A percentile compares a stretch with the other conserved stretches of the same genome.
phyloP scores from a whole-genome alignment of 35 echinoderm and acorn worm species.

The Eucidaris tribuloides region DNA sequence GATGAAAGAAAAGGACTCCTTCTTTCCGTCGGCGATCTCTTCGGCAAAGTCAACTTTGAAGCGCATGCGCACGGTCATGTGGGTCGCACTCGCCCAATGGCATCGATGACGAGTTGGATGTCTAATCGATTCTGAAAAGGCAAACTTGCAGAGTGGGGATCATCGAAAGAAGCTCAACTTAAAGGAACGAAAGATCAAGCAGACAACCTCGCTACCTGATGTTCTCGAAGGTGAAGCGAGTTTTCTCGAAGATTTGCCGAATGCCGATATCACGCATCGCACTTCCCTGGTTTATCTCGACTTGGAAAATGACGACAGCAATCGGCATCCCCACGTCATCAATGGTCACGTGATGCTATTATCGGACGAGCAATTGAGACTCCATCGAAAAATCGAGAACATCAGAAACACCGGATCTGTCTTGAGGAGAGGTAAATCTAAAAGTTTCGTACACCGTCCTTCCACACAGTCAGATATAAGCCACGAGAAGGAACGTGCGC shows the following conservation, averaged over 20 bases:
- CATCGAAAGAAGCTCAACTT: neutral
- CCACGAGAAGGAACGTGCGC: too few relatives aligned
- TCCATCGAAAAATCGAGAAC: conserved; percentile 37
- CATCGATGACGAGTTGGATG: conserved; percentile 82
- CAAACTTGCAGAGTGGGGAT: conserved; percentile 15
- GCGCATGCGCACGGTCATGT: conserved; percentile 56
- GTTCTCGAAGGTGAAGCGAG: conserved; percentile 80
- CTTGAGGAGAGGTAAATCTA: too few relatives aligned
- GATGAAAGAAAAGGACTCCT: conserved; percentile 10
- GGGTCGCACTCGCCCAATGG: conserved; percentile 56
- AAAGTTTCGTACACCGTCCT: too few relatives aligned
- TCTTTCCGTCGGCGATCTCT: conserved; percentile 75
- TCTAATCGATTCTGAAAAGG: conserved; percentile 51
- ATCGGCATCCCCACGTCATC: conserved; percentile 52
- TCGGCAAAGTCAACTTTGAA: conserved; percentile 65
- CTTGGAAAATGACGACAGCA: conserved; percentile 53
- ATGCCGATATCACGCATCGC: conserved; percentile 56
- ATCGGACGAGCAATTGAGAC: conserved; percentile 23
- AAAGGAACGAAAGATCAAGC: conserved; percentile 32
- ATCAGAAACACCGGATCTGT: neutral
- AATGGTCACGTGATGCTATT: conserved; percentile 90
- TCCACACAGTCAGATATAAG: too few relatives aligned
- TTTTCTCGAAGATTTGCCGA: conserved; percentile 78
- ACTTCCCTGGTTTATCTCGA: conserved; percentile 57
- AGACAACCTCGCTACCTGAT: conserved; percentile 66